phyloP scores from a whole-genome alignment of 2,888 invertebrate species.

The Fabriciana adippe region DNA sequence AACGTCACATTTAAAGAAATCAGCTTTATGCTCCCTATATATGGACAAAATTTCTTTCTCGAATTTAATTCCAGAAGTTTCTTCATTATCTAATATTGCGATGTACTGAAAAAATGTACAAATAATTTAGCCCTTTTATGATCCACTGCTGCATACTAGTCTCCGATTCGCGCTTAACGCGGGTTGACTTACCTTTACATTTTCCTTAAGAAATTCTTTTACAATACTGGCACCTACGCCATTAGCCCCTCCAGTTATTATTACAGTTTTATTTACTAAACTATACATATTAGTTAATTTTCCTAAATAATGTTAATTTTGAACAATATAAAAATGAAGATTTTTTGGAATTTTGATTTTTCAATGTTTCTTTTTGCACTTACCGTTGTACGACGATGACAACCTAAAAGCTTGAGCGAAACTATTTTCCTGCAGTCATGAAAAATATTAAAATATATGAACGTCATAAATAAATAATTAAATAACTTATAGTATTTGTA shows the following conservation, averaged over 20 bases:
- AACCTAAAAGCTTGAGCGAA: too few relatives aligned
- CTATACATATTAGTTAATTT: slow-evolving; percentile 20
- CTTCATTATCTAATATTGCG: slow-evolving; percentile 62
- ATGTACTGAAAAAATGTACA: slow-evolving; percentile 58
- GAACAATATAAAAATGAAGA: too few relatives aligned
- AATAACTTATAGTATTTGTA: too few relatives aligned
- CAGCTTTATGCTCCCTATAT: slow-evolving; percentile 61
- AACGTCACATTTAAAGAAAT: slow-evolving; percentile 70
- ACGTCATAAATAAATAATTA: not conserved
- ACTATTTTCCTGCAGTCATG: not conserved
- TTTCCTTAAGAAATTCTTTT: slow-evolving; percentile 46
- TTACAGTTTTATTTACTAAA: slow-evolving; percentile 43
- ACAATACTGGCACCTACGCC: slow-evolving; percentile 51
- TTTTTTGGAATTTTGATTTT: too few relatives aligned
- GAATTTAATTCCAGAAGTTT: slow-evolving; percentile 54
- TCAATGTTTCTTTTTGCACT: too few relatives aligned
- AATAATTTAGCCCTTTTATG: not conserved
- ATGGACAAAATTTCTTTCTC: slow-evolving; percentile 56
- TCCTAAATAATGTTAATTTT: not conserved
- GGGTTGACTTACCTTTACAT: slow-evolving; percentile 47
- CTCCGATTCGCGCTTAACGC: too few relatives aligned
- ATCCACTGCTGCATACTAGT: too few relatives aligned
- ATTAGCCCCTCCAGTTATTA: slow-evolving; percentile 54
- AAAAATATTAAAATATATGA: not conserved
- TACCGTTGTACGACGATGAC: too few relatives aligned